These are phyloP conservation scores for Rhyacophila brunnea DNA, from an alignment of 1,140 invertebrate genomes.

Conservation along the genomic window DNA sequence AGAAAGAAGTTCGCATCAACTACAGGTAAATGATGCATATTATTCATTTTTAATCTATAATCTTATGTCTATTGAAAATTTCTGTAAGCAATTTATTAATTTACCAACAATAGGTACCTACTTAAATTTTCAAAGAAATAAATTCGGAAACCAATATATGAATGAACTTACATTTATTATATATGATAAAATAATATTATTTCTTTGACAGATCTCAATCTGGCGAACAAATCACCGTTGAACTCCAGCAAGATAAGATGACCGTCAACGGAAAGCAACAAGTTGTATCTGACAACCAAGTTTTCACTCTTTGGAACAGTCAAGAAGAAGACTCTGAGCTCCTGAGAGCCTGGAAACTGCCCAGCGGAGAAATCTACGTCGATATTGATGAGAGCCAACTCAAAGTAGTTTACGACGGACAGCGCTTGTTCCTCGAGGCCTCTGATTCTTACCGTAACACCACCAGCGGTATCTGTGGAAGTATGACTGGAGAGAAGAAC, in stretches of 20 bases:
- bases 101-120: neutral
- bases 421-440: slow-evolving; percentile 47
- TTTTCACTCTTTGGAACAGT: slow-evolving; percentile 1
- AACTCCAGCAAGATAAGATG: slow-evolving; percentile 38
- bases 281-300: slow-evolving; percentile 23
- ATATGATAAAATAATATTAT: neutral
- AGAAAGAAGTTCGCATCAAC: slow-evolving; percentile 44
- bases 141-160: neutral
- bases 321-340: neutral
- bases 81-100: neutral
- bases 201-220: slow-evolving; percentile 38
- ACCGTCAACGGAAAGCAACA: slow-evolving; percentile 42
- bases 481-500: slow-evolving; percentile 57
- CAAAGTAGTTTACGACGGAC: slow-evolving; percentile 56
- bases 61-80: neutral
- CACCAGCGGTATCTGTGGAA: slow-evolving; percentile 65
- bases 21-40: slow-evolving; percentile 41
- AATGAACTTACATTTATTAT: neutral
- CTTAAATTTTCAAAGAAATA: neutral
- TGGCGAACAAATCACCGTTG: slow-evolving; percentile 44
- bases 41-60: neutral
- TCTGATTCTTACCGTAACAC: slow-evolving; percentile 47
- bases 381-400: slow-evolving; percentile 50
- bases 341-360: slow-evolving; percentile 49
- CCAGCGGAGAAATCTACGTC: slow-evolving; percentile 50